Base-by-base conservation (phyloP, 1,140 invertebrate genomes). In the Parasteatoda tepidariorum region DNA sequence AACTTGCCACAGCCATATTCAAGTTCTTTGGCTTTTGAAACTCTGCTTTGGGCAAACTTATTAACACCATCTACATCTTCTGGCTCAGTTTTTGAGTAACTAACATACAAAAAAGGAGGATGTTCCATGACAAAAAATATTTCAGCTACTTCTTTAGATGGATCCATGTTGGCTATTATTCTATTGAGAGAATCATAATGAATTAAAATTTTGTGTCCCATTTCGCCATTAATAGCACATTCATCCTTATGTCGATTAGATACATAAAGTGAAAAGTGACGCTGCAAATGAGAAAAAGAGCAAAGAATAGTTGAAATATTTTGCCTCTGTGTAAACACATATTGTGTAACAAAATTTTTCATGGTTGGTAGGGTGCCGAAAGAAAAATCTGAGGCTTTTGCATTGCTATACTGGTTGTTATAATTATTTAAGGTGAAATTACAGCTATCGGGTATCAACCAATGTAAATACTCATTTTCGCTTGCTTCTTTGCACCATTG, bases 291-390 rank as follows among this genome's bases (percentile, higher is more conserved):
- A 11, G 48, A 76, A 62, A 76, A 84, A 18, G 71, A 76, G 30
- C 73, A 84, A 22, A 70, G 54, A 38, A 84, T 70, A 28, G 34
- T 48, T 18, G 81, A 84, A 7, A 22, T 15, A 0, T 15, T 24
- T 30, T 34, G 33, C 33, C 26, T 73, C 11, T 30, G 2, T 31
- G 22, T 11, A 62, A 73, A 83, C 5, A 2, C 4, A 64, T 74
- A 76, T 33, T 48, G 22, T 3, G 68, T 38, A 11, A 84, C 57
- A 76, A 76, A 84, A 13, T 24, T 18, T 18, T 70, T 68, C 64
- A 78, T 76, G 9, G 22, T 33, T 7, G 73, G 64, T n/a, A 78
- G 28, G 3, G 83, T 84, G 15, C 83, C 83, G 76, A 84, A 84
- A 34, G 73, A 31, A 64, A 83, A 66, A 54, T 83, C 81, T 30